Evolutionary conservation across 2,113 vertebrate genomes (phyloP).

Genomic region (Channa argus): DNA sequence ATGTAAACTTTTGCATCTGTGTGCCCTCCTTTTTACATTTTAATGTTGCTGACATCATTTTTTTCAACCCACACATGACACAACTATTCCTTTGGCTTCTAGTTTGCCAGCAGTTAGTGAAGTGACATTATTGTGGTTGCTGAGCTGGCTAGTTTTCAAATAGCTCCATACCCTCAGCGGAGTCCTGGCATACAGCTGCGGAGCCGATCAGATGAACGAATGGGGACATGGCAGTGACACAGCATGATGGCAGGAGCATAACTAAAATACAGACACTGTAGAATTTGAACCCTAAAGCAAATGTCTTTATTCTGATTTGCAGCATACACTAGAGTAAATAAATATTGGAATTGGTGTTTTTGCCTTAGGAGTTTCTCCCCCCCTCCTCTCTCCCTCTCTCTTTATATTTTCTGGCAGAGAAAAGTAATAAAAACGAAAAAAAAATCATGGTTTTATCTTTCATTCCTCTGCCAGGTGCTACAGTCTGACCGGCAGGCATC

Average conservation of each 20-base stretch:
- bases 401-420: neutral
- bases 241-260: constrained; percentile 1
- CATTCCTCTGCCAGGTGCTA: constrained; percentile 55
- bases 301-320: no score
- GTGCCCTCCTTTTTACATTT: constrained; percentile 24
- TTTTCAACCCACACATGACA: constrained; percentile 49
- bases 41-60: constrained; percentile 35
- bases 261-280: constrained; percentile 18
- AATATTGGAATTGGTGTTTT: neutral
- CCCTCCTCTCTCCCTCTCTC: neutral
- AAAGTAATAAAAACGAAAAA: neutral
- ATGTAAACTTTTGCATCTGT: neutral
- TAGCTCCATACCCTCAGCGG: constrained; percentile 11
- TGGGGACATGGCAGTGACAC: constrained; percentile 41
- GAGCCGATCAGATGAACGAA: neutral
- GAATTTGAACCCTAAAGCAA: no score
- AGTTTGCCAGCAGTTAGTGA: constrained; percentile 43
- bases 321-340: no score
- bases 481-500: constrained; percentile 70
- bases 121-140: constrained; percentile 56
- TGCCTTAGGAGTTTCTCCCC: neutral
- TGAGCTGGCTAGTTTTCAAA: constrained; percentile 51
- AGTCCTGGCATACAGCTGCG: constrained; percentile 20
- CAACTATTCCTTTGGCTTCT: constrained; percentile 53
- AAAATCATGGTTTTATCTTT: neutral